phyloP scores from a whole-genome alignment of 2,888 invertebrate genomes.

The Iphiclides podalirius region DNA sequence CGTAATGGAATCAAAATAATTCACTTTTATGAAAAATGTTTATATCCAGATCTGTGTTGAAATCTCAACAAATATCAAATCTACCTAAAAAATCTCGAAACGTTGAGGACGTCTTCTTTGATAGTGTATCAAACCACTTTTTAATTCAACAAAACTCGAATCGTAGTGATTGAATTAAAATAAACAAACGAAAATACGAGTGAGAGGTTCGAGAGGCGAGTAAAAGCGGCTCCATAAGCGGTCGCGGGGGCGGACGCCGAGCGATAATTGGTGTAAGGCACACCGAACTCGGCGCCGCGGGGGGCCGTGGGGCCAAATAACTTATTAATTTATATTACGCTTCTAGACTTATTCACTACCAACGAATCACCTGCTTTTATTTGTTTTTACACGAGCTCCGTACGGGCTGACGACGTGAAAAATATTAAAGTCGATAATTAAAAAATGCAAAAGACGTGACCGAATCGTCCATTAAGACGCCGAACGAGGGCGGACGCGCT shows the following conservation, averaged over 20 bases:
- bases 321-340: slow-evolving; percentile 76
- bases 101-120: not conserved
- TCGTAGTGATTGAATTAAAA: slow-evolving; percentile 12
- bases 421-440: slow-evolving; percentile 74
- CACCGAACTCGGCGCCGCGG: slow-evolving; percentile 41
- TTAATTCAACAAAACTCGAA: slow-evolving; percentile 4
- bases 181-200: slow-evolving; percentile 10
- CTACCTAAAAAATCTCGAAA: not conserved
- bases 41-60: not conserved
- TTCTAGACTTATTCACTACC: slow-evolving; percentile 62
- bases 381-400: slow-evolving; percentile 71
- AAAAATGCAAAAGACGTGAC: slow-evolving; percentile 62
- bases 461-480: not conserved
- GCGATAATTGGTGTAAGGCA: slow-evolving; percentile 28
- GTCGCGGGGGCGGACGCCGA: slow-evolving; percentile 16
- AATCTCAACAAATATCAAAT: not conserved
- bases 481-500: slow-evolving; percentile 9
- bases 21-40: not conserved
- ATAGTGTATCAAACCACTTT: slow-evolving; percentile 1
- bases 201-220: not conserved
- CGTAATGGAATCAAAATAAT: not conserved
- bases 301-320: slow-evolving; percentile 70
- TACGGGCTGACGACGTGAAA: slow-evolving; percentile 72
- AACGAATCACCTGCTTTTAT: slow-evolving; percentile 75
- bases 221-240: slow-evolving; percentile 17